Evolutionary conservation across 2,797 vertebrate genomes (phyloP), one percentile per base, ranked within the genome.

Genomic region (Vultur gryphus): DNA sequence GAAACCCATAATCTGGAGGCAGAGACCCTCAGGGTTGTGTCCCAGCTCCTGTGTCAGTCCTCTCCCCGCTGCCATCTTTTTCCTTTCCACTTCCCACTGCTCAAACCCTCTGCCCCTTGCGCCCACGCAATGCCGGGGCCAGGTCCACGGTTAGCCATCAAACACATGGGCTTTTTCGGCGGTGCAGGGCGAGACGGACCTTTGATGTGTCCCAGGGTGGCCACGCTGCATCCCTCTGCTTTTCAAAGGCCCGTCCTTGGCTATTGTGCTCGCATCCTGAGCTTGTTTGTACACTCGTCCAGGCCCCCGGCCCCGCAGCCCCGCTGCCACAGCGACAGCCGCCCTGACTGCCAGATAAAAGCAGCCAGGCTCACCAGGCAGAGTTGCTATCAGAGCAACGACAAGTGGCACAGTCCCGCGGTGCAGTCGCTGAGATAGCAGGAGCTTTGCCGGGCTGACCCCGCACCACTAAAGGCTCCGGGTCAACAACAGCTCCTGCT

Each of bases 221-320:
- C 82, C 3, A 4, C 11, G 0, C 85, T 57, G 79, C 10, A 0
- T 91, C 72, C 90, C 89, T 33, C 29, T 54, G 82, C 73, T 88
- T 92, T 97, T 95, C 92, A 93, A 95, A 96, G 91, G 76, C 89
- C 46, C 0, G 0, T 71, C 75, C 72, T 54, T 13, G 75, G 64
- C 96, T 52, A 96, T 96, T 95, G 88, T 96, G 78, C 84, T 94
- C 89, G 49, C 67, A 89, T 96, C 95, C 96, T 95, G 95, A 97
- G 86, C 88, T 96, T 97, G 90, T 96, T 96, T 96, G 92, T 88
- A 48, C n/a, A 6, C 84, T 59, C 0, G 11, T 41, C 2, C 24
- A 57, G 49, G 35, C 54, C 39, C 84, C 73, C 67, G n/a, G 64
- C 83, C 71, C 82, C 3, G 3, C 77, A 69, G 79, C 73, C 58